These are phyloP conservation scores for Theretra japonica DNA, from an alignment of 2,888 invertebrate species.

Conservation along the genomic window DNA sequence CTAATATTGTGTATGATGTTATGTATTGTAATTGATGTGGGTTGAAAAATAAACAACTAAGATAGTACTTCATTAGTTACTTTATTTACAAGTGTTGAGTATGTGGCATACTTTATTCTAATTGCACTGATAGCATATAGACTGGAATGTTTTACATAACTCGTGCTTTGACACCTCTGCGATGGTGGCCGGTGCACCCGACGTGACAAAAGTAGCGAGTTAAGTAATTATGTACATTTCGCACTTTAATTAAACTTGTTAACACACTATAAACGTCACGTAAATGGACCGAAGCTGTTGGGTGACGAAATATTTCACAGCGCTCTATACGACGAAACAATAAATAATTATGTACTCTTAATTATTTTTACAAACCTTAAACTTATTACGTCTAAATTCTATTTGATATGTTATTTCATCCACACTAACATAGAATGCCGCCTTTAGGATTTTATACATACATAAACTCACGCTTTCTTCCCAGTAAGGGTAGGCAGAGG, in stretches of 20 bases:
- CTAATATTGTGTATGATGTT: no score
- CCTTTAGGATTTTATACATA: neutral
- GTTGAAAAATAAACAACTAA: neutral
- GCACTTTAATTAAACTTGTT: constrained; percentile 65
- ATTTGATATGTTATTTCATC: neutral
- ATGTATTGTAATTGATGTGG: no score
- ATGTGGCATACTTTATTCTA: neutral
- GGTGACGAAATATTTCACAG: constrained; percentile 12
- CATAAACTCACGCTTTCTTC: no score
- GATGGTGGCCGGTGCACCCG: constrained; percentile 47
- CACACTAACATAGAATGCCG: neutral
- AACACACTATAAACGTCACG: constrained; percentile 51
- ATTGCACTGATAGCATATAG: neutral
- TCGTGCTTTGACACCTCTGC: constrained; percentile 24
- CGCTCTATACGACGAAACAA: neutral
- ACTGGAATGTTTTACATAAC: constrained; percentile 5
- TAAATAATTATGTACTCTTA: neutral
- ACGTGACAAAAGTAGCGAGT: constrained; percentile 67
- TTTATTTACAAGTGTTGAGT: constrained; percentile 23
- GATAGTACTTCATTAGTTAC: neutral
- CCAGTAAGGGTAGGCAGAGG: no score
- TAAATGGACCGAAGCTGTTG: constrained; percentile 38
- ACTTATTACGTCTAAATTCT: neutral
- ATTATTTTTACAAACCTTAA: constrained; percentile 15
- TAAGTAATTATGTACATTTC: constrained; percentile 64